Conservation (phyloP, 2,113 vertebrate genomes). For the Piprites chloris region DNA sequence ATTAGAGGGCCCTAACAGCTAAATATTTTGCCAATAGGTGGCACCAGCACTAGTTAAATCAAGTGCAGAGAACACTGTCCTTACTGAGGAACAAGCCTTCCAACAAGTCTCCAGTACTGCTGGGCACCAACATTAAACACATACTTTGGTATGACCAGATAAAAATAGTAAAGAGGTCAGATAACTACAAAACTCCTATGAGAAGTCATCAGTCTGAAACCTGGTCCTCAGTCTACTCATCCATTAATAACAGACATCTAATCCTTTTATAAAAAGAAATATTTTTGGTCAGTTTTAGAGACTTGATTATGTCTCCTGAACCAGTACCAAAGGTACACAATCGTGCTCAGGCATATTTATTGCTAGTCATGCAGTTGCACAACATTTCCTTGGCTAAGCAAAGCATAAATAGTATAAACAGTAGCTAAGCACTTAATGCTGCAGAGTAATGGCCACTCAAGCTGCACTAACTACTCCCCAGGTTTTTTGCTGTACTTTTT, state of each 20-base stretch:
- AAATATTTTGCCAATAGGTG: conserved; percentile 18
- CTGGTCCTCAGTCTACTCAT: background rate
- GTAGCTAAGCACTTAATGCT: background rate
- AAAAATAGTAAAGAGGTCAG: background rate
- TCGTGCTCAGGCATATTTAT: background rate
- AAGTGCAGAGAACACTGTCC: background rate
- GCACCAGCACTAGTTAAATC: background rate
- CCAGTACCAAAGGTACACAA: background rate
- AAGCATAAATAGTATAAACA: background rate
- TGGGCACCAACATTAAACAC: background rate
- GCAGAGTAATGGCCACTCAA: background rate
- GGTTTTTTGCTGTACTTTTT: background rate
- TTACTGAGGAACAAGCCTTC: background rate
- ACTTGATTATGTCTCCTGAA: background rate
- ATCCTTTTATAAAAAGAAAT: background rate
- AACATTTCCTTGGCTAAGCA: background rate
- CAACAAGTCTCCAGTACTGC: background rate
- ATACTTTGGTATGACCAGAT: background rate
- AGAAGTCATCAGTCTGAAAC: background rate
- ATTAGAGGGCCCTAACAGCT: background rate
- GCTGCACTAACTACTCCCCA: background rate
- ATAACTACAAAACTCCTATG: background rate
- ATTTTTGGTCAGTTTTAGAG: background rate
- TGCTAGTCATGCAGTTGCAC: too few species aligned
- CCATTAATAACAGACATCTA: background rate